These are phyloP conservation scores for Brachyrhaphis roseni DNA, from an alignment of 2,797 vertebrate species.

Conservation along the genomic window DNA sequence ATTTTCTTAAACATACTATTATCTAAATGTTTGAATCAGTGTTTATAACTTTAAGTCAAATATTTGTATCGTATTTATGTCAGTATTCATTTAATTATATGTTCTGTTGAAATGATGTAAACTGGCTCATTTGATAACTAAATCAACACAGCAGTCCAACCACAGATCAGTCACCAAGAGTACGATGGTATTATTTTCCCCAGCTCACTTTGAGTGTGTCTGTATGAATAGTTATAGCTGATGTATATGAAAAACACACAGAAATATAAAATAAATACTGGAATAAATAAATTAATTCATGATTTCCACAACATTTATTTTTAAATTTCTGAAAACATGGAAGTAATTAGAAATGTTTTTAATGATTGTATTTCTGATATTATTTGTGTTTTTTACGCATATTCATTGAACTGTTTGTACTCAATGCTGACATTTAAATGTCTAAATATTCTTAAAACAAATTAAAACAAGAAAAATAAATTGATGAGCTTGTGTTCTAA, in stretches of 20 bases:
- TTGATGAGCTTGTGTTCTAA: not conserved
- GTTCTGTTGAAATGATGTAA: not conserved
- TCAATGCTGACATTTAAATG: not conserved
- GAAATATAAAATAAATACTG: not conserved
- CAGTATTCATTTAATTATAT: not conserved
- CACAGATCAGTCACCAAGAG: not conserved
- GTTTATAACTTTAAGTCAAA: not conserved
- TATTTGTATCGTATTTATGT: not conserved
- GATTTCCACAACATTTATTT: not conserved
- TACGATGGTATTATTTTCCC: not conserved
- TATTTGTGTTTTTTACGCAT: not conserved
- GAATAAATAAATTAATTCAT: not conserved
- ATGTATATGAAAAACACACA: not conserved
- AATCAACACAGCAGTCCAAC: not conserved
- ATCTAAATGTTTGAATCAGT: not conserved
- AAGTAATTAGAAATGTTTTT: not conserved
- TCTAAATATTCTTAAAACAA: not conserved
- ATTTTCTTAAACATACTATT: not conserved
- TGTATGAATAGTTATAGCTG: not conserved
- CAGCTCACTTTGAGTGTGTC: not conserved
- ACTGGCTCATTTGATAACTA: not conserved
- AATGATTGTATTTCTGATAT: not conserved
- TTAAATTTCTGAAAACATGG: not conserved
- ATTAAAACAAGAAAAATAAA: not conserved
- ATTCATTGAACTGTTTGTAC: not conserved